Evolutionary conservation across 2,113 vertebrate genomes (phyloP).

Genomic region (Prionailurus bengalensis): DNA sequence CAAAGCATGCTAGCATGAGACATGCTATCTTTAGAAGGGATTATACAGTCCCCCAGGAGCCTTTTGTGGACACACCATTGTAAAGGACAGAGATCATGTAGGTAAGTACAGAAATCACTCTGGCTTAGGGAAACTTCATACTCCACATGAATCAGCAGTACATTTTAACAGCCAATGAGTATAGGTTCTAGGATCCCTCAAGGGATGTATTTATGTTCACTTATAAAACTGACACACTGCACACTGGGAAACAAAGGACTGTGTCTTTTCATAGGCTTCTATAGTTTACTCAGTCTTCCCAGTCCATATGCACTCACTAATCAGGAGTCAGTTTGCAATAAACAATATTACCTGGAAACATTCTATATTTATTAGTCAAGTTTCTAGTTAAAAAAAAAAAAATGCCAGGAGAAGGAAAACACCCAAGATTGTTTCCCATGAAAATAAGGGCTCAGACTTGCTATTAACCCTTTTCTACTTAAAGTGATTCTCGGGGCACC

Average conservation of each 20-base stretch:
- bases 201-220: not conserved
- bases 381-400: not conserved
- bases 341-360: not conserved
- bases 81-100: constrained; percentile 1
- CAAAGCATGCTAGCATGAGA: not conserved
- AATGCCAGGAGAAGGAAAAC: not conserved
- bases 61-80: not conserved
- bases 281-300: constrained; percentile 18
- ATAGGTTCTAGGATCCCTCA: not conserved
- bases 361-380: not conserved
- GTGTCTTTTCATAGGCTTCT: not conserved
- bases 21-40: not conserved
- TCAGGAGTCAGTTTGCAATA: not conserved
- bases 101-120: not conserved
- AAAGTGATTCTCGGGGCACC: too few relatives aligned
- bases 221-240: not conserved
- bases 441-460: not conserved
- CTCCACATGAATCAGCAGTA: not conserved
- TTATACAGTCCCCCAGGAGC: not conserved
- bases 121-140: not conserved
- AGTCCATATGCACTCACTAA: not conserved
- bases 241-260: not conserved
- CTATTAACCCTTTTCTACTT: constrained; percentile 28
- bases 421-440: not conserved
- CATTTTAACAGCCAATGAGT: not conserved